Percentiles rank a stretch among this genome's conserved stretches.
Evolutionary conservation across 2,113 vertebrate genomes (phyloP).

Genomic region (Leptodactylus fuscus): DNA sequence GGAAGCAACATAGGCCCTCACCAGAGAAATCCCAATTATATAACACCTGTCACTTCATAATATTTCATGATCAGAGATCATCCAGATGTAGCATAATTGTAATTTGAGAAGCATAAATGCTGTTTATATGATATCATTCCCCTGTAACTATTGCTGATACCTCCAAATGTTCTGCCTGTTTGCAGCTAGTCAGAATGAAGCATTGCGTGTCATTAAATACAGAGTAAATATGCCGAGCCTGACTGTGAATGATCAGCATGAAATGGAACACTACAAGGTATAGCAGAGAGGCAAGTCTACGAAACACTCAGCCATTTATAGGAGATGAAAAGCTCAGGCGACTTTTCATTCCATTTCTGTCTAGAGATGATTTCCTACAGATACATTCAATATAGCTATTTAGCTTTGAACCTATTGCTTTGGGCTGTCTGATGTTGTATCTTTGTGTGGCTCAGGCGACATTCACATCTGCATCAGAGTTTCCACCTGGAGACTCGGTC

Average conservation of each 20-base stretch:
- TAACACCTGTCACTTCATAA: conserved; percentile 69
- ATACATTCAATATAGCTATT: not conserved
- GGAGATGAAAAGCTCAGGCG: not conserved
- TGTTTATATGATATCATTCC: conserved; percentile 68
- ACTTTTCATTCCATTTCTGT: not conserved
- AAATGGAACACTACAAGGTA: conserved; percentile 61
- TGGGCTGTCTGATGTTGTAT: not conserved
- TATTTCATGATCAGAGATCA: conserved; percentile 69
- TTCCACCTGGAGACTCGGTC: too few relatives aligned
- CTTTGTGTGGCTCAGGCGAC: too few relatives aligned
- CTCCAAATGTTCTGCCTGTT: conserved; percentile 69
- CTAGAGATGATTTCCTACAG: not conserved
- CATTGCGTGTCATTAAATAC: conserved; percentile 63
- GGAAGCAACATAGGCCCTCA: conserved; percentile 65
- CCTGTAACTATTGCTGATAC: conserved; percentile 68
- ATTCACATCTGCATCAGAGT: too few relatives aligned
- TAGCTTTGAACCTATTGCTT: not conserved
- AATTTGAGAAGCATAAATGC: conserved; percentile 71
- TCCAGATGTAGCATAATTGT: conserved; percentile 66
- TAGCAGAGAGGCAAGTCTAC: conserved; percentile 21
- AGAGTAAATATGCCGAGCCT: conserved; percentile 64
- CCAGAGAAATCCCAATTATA: conserved; percentile 73
- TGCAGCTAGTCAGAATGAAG: conserved; percentile 67
- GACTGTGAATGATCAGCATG: conserved; percentile 64
- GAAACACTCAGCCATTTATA: not conserved